phyloP scores from a whole-genome alignment of 2,888 invertebrate species.

The Aethes cnicana region DNA sequence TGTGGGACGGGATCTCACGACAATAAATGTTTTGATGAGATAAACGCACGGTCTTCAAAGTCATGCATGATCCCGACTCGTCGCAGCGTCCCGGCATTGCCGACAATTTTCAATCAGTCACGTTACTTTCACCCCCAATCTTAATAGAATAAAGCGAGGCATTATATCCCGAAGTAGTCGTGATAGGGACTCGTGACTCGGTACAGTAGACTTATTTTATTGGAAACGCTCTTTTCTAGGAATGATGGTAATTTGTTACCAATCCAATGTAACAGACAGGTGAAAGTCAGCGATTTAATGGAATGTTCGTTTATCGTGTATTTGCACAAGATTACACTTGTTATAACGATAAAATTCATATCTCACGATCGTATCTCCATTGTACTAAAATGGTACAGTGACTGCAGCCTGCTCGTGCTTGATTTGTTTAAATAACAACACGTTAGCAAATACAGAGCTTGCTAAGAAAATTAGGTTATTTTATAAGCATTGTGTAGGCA shows the following conservation, averaged over 20 bases:
- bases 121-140: conserved; percentile 73
- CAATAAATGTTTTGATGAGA: conserved; percentile 65
- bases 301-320: conserved; percentile 43
- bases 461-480: too few species aligned
- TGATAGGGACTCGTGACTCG: conserved; percentile 78
- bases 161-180: conserved; percentile 69
- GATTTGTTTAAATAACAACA: conserved; percentile 20
- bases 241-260: conserved; percentile 65
- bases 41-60: conserved; percentile 60
- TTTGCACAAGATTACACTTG: conserved; percentile 40
- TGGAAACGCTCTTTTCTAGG: conserved; percentile 65
- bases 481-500: too few species aligned
- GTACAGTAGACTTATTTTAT: conserved; percentile 69
- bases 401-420: conserved; percentile 10
- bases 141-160: conserved; percentile 69
- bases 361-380: conserved; percentile 35
- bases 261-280: conserved; percentile 64
- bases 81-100: conserved; percentile 51
- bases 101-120: conserved; percentile 72
- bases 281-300: conserved; percentile 61
- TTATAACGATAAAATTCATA: conserved; percentile 45
- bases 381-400: conserved; percentile 20
- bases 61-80: conserved; percentile 69
- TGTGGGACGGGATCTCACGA: conserved; percentile 62
- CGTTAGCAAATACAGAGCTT: too few species aligned